These are phyloP conservation scores for Sebastes hopkinsi DNA, from an alignment of 2,797 vertebrate species.

Conservation along the genomic window DNA sequence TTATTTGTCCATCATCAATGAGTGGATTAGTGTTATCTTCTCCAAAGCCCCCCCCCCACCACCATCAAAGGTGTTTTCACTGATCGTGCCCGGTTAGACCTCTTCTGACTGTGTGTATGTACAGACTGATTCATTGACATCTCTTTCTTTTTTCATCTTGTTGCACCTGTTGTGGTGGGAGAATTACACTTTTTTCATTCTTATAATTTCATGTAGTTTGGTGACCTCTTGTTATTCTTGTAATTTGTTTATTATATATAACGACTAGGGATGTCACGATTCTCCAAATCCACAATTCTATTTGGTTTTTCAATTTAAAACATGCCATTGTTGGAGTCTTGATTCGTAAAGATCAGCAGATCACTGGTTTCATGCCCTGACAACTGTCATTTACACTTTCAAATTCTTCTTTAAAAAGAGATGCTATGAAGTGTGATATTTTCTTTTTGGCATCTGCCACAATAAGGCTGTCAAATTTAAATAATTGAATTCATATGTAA, in stretches of 20 bases:
- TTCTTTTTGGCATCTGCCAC: no score
- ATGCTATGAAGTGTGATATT: no score
- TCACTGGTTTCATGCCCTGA: no score
- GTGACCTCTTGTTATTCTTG: neutral
- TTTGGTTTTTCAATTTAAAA: no score
- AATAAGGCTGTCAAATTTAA: no score
- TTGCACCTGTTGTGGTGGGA: neutral
- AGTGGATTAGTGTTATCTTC: neutral
- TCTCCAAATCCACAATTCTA: no score
- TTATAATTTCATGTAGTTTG: neutral
- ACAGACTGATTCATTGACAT: neutral
- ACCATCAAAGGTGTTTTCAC: slow-evolving; percentile 12
- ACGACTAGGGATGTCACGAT: neutral
- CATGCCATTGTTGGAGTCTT: no score
- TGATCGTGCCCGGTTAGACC: neutral
- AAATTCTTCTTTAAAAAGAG: no score
- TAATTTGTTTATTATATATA: neutral
- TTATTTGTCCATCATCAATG: neutral
- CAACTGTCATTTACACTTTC: no score
- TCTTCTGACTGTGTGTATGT: neutral
- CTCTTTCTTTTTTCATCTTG: neutral
- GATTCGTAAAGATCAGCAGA: no score
- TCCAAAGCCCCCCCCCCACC: neutral
- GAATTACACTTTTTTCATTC: neutral
- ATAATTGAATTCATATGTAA: no score